These are phyloP conservation scores for Drosophila paucipuncta DNA, from an alignment of 2,888 invertebrate genomes.

Conservation along the genomic window DNA sequence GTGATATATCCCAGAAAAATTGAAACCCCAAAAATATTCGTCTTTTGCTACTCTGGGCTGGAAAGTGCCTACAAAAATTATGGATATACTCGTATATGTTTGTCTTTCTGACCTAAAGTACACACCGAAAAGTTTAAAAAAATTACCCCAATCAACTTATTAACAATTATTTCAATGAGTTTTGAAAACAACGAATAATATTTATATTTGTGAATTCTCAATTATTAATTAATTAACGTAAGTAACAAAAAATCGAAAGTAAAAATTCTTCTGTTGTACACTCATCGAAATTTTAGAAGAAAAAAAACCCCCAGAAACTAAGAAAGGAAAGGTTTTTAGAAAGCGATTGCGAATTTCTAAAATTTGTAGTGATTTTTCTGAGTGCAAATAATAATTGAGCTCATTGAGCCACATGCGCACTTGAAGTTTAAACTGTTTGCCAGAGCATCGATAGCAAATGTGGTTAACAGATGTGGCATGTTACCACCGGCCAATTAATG, in stretches of 20 bases:
- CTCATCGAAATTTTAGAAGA: neutral
- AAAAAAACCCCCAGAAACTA: neutral
- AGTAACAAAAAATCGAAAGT: neutral
- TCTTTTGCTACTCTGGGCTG: neutral
- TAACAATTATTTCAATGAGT: too few relatives aligned
- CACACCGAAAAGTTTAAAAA: neutral
- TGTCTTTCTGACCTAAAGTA: neutral
- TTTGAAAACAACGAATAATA: neutral
- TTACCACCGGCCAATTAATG: slow-evolving; percentile 55
- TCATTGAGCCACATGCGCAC: slow-evolving; percentile 34
- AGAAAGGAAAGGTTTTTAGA: neutral
- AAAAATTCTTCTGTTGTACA: neutral
- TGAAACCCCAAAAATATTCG: neutral
- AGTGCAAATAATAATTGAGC: neutral
- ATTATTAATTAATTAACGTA: neutral
- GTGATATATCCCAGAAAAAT: neutral
- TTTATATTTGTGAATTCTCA: neutral
- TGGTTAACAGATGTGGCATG: slow-evolving; percentile 43
- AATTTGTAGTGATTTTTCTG: neutral
- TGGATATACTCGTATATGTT: neutral
- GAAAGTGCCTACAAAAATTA: neutral
- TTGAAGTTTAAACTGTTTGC: slow-evolving; percentile 25
- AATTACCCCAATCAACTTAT: too few relatives aligned
- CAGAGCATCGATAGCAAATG: slow-evolving; percentile 31
- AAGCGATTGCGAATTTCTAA: neutral